phyloP scores from a whole-genome alignment of 2,113 vertebrate genomes.

The Onychorhynchus coronatus region DNA sequence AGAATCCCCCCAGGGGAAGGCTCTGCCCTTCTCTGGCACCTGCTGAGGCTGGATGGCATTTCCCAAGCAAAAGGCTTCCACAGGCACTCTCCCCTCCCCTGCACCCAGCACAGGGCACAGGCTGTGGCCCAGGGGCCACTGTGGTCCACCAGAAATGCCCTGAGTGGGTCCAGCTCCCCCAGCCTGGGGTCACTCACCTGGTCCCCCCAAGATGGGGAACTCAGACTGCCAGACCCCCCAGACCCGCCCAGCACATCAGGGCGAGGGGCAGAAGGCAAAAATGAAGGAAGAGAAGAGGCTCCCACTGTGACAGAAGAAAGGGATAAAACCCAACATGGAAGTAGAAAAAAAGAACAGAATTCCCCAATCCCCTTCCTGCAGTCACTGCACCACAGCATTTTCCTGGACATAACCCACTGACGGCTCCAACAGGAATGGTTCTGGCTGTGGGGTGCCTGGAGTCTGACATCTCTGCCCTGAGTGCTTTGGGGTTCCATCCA shows the following conservation, averaged over 20 bases:
- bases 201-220: neutral
- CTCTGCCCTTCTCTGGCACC: neutral
- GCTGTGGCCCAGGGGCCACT: neutral
- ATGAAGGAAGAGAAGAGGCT: accelerated
- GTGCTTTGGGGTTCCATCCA: neutral
- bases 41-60: neutral
- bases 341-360: neutral
- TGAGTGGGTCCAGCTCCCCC: accelerated
- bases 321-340: neutral
- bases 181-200: neutral
- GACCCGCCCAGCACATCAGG: accelerated
- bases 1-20: neutral
- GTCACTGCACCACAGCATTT: neutral
- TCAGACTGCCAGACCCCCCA: neutral
- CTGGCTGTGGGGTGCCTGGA: neutral
- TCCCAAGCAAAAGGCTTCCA: neutral
- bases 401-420: accelerated
- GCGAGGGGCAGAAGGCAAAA: neutral
- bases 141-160: accelerated
- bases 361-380: accelerated
- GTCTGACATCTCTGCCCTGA: neutral
- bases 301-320: neutral
- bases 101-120: neutral
- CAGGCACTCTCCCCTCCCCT: neutral
- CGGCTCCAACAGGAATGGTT: neutral